Evolutionary conservation across 2,797 vertebrate species (phyloP).

Genomic region (Apodemus agrarius): DNA sequence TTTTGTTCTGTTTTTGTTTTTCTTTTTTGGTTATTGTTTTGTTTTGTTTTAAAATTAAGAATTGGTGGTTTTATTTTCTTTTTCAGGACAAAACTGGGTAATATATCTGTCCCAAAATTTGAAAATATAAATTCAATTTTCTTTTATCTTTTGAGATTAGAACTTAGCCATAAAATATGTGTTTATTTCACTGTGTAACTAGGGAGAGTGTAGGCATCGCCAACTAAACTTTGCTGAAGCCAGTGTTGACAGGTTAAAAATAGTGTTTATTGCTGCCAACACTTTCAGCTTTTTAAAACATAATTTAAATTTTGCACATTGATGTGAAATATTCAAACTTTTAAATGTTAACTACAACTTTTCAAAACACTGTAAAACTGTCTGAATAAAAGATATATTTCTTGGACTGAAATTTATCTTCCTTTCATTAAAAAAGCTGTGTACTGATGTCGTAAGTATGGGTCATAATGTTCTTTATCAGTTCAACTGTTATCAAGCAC

Average conservation of each 20-base stretch:
- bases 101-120: background rate
- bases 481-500: background rate
- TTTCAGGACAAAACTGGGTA: background rate
- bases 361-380: background rate
- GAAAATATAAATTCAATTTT: background rate
- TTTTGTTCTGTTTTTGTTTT: background rate
- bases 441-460: no score
- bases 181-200: background rate
- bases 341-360: conserved; percentile 6
- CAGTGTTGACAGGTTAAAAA: background rate
- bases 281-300: background rate
- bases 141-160: background rate
- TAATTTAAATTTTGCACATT: background rate
- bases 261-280: background rate
- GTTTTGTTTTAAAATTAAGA: background rate
- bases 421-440: conserved; percentile 1
- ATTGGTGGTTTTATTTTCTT: background rate
- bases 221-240: background rate
- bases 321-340: conserved; percentile 31
- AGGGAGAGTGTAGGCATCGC: background rate
- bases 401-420: background rate
- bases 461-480: background rate
- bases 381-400: background rate
- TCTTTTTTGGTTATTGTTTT: background rate
- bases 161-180: background rate